Percentiles rank a stretch among this genome's conserved stretches.
Conservation (phyloP, 2,888 invertebrate species). For the Capitulum mitella region DNA sequence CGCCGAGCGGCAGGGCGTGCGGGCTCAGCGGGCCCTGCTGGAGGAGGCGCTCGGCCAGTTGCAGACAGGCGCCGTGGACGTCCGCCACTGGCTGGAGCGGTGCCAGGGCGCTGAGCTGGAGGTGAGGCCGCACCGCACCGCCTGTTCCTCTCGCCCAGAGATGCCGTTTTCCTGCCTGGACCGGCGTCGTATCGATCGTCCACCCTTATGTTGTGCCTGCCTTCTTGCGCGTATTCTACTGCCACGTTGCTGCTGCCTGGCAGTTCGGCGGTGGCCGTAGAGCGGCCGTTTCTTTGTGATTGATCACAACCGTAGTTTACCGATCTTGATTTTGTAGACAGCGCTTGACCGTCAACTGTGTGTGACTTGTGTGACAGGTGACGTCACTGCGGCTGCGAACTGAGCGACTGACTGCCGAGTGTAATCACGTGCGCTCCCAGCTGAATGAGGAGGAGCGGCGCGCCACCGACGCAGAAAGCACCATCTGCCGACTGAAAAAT, state of each 20-base stretch:
- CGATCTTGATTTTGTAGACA: too few relatives aligned
- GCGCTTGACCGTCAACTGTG: too few relatives aligned
- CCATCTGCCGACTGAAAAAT: not conserved
- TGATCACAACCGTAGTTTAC: too few relatives aligned
- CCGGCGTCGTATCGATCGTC: too few relatives aligned
- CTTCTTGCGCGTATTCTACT: too few relatives aligned
- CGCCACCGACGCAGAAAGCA: not conserved
- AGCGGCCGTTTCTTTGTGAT: too few relatives aligned
- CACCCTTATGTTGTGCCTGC: too few relatives aligned
- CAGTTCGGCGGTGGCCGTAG: too few relatives aligned
- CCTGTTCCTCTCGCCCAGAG: too few relatives aligned
- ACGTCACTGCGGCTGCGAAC: not conserved
- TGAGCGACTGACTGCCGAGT: not conserved
- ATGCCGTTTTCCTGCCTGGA: too few relatives aligned
- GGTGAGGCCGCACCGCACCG: not conserved
- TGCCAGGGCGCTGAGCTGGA: not conserved
- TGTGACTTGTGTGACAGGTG: not conserved
- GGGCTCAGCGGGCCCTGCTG: not conserved
- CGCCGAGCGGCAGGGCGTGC: not conserved
- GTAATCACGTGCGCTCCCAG: conserved; percentile 18
- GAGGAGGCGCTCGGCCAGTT: not conserved
- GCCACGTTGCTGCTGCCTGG: too few relatives aligned
- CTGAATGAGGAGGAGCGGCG: not conserved
- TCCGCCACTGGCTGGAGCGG: not conserved
- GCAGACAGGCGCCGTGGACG: not conserved